Conservation (phyloP, 2,888 invertebrate genomes). For the Netelia virgata region DNA sequence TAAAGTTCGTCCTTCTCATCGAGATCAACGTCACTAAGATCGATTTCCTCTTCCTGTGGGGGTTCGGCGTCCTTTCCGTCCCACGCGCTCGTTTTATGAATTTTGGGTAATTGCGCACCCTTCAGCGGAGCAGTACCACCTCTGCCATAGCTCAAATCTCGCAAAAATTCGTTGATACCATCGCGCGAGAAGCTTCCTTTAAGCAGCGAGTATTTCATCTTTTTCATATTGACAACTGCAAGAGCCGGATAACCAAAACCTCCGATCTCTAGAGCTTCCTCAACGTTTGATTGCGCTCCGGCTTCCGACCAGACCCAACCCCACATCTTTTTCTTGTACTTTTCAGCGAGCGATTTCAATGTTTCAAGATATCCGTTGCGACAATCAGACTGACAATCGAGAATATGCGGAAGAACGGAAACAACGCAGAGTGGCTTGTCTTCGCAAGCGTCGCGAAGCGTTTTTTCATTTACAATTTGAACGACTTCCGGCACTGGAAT, state of each 20-base stretch:
- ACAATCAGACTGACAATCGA: slow-evolving; percentile 97
- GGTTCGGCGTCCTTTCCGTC: slow-evolving; percentile 97
- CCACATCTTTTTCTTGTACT: slow-evolving; percentile 98
- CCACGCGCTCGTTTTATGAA: slow-evolving; percentile 91
- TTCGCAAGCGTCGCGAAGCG: slow-evolving; percentile 92
- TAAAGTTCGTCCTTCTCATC: slow-evolving; percentile 93
- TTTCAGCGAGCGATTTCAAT: slow-evolving; percentile 92
- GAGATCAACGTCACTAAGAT: slow-evolving; percentile 95
- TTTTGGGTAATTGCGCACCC: slow-evolving; percentile 92
- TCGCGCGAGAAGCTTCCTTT: slow-evolving; percentile 97
- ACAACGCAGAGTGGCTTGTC: slow-evolving; percentile 96
- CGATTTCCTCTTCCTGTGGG: slow-evolving; percentile 95
- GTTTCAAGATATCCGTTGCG: slow-evolving; percentile 93
- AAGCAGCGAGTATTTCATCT: slow-evolving; percentile 97
- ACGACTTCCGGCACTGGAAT: slow-evolving; percentile 95
- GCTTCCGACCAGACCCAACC: slow-evolving; percentile 99
- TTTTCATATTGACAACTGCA: slow-evolving; percentile 98
- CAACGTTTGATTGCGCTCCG: slow-evolving; percentile 92
- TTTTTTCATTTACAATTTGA: slow-evolving; percentile 88
- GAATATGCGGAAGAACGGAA: slow-evolving; percentile 96
- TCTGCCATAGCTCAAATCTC: slow-evolving; percentile 96
- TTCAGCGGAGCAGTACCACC: slow-evolving; percentile 96
- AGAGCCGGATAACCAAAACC: slow-evolving; percentile 99
- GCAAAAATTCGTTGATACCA: slow-evolving; percentile 98
- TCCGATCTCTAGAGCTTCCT: slow-evolving; percentile 96